These are phyloP conservation scores for Taenaris catops DNA, from an alignment of 2,888 invertebrate genomes.

Conservation along the genomic window DNA sequence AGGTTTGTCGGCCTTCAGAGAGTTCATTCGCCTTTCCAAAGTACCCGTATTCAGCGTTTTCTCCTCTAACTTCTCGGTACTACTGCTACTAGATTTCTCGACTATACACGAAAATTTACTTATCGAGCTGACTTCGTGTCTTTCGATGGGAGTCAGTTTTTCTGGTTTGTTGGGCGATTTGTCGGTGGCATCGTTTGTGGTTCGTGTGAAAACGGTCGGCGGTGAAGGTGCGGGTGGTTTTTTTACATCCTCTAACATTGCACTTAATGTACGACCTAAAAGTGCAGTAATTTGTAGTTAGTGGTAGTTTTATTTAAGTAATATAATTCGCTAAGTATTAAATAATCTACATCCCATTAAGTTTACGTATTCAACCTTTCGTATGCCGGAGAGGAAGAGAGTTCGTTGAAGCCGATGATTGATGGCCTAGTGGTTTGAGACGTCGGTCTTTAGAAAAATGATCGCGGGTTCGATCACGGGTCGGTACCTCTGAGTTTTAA, in stretches of 20 bases:
- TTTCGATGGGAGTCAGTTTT: slow-evolving; percentile 22
- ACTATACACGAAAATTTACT: slow-evolving; percentile 16
- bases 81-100: slow-evolving; percentile 29
- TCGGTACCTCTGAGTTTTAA: too few species aligned
- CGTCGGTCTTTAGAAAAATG: too few species aligned
- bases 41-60: slow-evolving; percentile 32
- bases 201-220: slow-evolving; percentile 28
- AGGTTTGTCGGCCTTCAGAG: slow-evolving; percentile 36
- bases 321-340: too few species aligned
- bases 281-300: background rate
- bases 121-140: slow-evolving; percentile 22
- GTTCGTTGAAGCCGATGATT: too few species aligned
- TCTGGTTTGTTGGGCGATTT: slow-evolving; percentile 31
- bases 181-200: slow-evolving; percentile 27
- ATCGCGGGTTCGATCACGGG: too few species aligned
- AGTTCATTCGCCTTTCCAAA: slow-evolving; percentile 46
- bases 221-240: slow-evolving; percentile 43
- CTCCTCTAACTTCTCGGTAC: slow-evolving; percentile 20
- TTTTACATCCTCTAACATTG: slow-evolving; percentile 66
- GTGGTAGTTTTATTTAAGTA: too few species aligned
- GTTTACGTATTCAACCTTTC: too few species aligned
- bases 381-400: too few species aligned
- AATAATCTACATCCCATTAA: too few species aligned
- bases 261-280: slow-evolving; percentile 57
- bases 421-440: too few species aligned